These are phyloP conservation scores for Notothenia coriiceps DNA, from an alignment of 2,113 vertebrate species.

Conservation along the genomic window DNA sequence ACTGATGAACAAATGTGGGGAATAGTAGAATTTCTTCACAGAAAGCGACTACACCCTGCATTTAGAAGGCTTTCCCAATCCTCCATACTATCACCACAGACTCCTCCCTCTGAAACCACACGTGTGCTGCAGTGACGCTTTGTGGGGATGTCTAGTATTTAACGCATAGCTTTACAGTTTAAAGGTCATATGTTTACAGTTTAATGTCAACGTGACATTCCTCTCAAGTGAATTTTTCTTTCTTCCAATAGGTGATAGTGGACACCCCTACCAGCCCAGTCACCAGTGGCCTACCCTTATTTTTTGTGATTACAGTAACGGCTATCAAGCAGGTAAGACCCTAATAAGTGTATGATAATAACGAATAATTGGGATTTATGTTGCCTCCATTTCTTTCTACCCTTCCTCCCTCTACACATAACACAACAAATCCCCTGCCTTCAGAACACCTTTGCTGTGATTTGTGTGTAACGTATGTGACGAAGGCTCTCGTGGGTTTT, in stretches of 20 bases:
- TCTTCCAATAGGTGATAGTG: constrained; percentile 90
- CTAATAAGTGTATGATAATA: constrained; percentile 8
- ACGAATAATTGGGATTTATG: constrained; percentile 11
- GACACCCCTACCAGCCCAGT: constrained; percentile 98
- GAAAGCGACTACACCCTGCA: constrained; percentile 52
- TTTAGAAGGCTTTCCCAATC: constrained; percentile 41
- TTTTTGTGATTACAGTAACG: constrained; percentile 98
- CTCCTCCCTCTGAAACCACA: constrained; percentile 19
- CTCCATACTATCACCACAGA: constrained; percentile 2
- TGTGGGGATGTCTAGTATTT: not conserved
- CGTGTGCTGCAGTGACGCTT: constrained; percentile 7
- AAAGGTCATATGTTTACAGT: constrained; percentile 9
- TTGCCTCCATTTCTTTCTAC: not conserved
- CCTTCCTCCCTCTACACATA: constrained; percentile 8
- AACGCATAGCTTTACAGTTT: constrained; percentile 7
- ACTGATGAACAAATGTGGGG: constrained; percentile 18
- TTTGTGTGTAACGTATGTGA: constrained; percentile 57
- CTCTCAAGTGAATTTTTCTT: not conserved
- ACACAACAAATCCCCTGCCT: constrained; percentile 23
- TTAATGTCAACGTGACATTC: not conserved
- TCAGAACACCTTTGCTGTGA: constrained; percentile 45
- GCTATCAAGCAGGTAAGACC: constrained; percentile 95
- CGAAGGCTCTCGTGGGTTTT: constrained; percentile 59
- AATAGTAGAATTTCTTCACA: constrained; percentile 7
- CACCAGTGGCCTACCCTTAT: constrained; percentile 97